Evolutionary conservation across 2,888 invertebrate genomes (phyloP).

Genomic region (Pocota personata): DNA sequence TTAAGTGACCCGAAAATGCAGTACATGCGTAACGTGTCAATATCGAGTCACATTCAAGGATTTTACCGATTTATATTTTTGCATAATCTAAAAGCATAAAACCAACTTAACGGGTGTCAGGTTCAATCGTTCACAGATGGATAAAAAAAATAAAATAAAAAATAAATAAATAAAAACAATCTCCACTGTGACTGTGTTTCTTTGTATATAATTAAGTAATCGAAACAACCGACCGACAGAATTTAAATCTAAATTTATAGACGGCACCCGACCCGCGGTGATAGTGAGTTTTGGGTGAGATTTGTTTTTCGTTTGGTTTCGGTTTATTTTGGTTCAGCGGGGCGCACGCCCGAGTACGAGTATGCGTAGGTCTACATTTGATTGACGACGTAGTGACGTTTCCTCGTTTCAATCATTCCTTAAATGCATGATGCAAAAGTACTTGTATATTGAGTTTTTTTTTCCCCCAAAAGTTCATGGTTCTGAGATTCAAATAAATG

Average conservation of each 20-base stretch:
- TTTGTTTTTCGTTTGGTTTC: neutral
- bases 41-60: neutral
- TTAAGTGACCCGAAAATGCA: conserved; percentile 8
- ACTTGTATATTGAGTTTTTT: neutral
- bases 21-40: neutral
- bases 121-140: neutral
- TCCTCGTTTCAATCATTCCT: conserved; percentile 58
- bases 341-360: neutral
- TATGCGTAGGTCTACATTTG: conserved; percentile 11
- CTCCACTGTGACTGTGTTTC: neutral
- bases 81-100: neutral
- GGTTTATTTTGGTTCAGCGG: conserved; percentile 24
- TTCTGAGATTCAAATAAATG: neutral
- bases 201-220: neutral
- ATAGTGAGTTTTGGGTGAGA: conserved; percentile 14
- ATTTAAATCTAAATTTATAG: conserved; percentile 41
- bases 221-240: neutral
- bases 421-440: conserved; percentile 34
- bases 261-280: conserved; percentile 44
- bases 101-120: neutral
- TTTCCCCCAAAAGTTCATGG: neutral
- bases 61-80: neutral
- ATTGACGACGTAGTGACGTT: neutral
- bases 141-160: no score
- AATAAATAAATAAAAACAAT: no score